Conservation (phyloP, 2,888 invertebrate genomes). For the Caenorhabditis sp. region DNA sequence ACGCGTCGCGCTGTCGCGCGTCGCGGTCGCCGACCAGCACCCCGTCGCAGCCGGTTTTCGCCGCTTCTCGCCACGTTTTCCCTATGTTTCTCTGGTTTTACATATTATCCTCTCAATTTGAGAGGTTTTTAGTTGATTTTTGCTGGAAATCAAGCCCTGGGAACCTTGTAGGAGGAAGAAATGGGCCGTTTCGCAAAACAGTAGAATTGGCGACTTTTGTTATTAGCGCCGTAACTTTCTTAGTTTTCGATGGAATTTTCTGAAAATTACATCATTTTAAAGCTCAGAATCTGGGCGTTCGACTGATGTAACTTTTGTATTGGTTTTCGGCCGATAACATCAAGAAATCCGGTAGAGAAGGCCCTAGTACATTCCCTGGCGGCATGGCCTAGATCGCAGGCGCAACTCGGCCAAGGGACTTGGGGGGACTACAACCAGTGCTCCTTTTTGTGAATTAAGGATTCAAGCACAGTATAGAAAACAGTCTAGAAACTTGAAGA, state of each 20-base stretch:
- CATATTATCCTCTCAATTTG: background rate
- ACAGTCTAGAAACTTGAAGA: too few relatives aligned
- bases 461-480: too few relatives aligned
- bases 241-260: background rate
- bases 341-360: too few relatives aligned
- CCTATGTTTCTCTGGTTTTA: background rate
- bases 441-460: too few relatives aligned
- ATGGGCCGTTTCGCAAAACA: conserved; percentile 4
- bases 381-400: conserved; percentile 21
- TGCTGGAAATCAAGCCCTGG: background rate
- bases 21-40: conserved; percentile 60
- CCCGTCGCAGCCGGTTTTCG: conserved; percentile 30
- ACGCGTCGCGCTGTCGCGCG: conserved; percentile 64
- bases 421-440: too few relatives aligned
- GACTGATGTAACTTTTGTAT: background rate
- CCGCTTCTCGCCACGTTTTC: conserved; percentile 30
- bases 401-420: conserved; percentile 10
- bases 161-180: background rate
- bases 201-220: background rate
- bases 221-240: background rate
- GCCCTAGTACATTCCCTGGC: conserved; percentile 5
- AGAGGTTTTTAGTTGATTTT: background rate
- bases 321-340: background rate
- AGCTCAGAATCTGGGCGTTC: background rate
- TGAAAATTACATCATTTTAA: background rate